Evolutionary conservation across 2,888 invertebrate species (phyloP).

Genomic region (Hecatera dysodea): DNA sequence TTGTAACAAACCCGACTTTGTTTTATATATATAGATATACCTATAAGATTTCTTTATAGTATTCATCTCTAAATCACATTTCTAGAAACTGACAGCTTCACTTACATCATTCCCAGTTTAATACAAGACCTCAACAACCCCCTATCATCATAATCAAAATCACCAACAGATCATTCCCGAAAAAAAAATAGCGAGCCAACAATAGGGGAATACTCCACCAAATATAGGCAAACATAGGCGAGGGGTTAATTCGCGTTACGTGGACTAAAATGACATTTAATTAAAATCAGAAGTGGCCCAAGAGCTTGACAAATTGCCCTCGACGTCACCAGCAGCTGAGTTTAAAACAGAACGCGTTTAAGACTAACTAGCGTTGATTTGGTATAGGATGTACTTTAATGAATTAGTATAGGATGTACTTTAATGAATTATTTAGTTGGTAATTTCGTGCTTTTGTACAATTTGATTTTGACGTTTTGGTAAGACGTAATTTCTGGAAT

Average conservation of each 20-base stretch:
- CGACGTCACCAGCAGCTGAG: conserved; percentile 79
- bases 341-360: conserved; percentile 68
- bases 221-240: conserved; percentile 60
- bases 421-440: conserved; percentile 57
- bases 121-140: conserved; percentile 5
- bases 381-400: conserved; percentile 63
- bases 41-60: too few relatives aligned
- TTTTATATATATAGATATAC: too few relatives aligned
- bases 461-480: conserved; percentile 9
- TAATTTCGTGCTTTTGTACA: conserved; percentile 30
- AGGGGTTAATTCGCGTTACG: conserved; percentile 79
- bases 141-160: conserved; percentile 38
- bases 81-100: neutral
- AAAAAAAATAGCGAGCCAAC: conserved; percentile 46
- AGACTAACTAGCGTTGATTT: conserved; percentile 64
- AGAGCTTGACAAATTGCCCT: conserved; percentile 84
- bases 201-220: conserved; percentile 41
- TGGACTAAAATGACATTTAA: conserved; percentile 84
- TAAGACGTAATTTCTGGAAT: neutral
- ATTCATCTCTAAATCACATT: neutral
- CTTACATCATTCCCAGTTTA: neutral
- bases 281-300: conserved; percentile 83
- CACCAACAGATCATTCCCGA: conserved; percentile 34
- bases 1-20: too few relatives aligned
- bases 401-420: conserved; percentile 63